Evolutionary conservation across 2,888 invertebrate genomes (phyloP), one percentile per base, ranked within the genome.

Genomic region (Phymatocera aterrima): DNA sequence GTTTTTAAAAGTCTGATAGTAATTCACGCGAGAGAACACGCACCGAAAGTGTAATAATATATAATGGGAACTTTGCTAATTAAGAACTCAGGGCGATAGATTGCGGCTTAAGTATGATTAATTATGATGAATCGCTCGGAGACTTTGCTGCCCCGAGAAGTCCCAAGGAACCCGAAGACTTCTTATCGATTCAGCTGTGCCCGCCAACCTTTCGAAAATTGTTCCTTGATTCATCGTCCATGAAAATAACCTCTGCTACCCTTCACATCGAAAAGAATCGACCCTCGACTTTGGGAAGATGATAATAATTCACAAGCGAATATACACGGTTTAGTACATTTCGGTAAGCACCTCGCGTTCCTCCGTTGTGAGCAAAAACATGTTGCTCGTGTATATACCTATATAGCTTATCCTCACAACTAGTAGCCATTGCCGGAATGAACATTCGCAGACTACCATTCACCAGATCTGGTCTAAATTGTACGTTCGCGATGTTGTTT

Each of bases 21-120:
- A 46, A 43, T 43, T 24, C 18, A 10, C 24, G 48, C 18, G 18
- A 15, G 31, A 34, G 51, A 72, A 72, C 31, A 72, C 34, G 72
- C 72, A 31, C 48, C 51, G 75, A 75, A 60, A 75, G 40, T 60
- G 57, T 28, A 60, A 75, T 75, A 60, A 79, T 77, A 57, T 77
- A 79, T 40, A 65, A 65, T 40, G 54, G 64, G 64, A 79, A 79
- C 77, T 79, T 77, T 77, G 77, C 75, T 79, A 79, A 79, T 79
- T 79, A 79, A 77, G 79, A 79, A 79, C 77, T 79, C 79, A 61
- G 21, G 54, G 61, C 79, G 79, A 77, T 79, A 79, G 79, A 79
- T 79, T 65, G 79, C 64, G 48, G 46, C 65, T 61, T 79, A 65
- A 79, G 77, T 79, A 79, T 79, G 79, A 79, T 79, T 79, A 77